Conservation (phyloP, 64 coral and sea anemone genomes). For the Stylophora pistillata region DNA sequence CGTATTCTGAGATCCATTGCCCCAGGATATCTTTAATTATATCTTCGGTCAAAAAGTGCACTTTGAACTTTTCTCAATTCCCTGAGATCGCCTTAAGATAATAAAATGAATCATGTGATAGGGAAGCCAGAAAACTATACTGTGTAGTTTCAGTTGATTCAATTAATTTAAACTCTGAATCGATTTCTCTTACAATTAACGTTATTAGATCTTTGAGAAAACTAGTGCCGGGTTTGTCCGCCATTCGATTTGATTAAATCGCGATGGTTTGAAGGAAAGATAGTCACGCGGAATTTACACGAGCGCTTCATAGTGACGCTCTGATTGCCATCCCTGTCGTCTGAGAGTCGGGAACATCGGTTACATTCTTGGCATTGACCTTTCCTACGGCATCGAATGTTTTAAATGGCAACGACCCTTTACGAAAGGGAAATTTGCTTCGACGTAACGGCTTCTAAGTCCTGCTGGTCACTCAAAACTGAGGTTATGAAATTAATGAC, state of each 20-base stretch:
- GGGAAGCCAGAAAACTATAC: slow-evolving; percentile 26
- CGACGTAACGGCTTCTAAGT: too few species aligned
- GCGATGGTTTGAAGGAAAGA: not conserved
- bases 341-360: slow-evolving; percentile 2
- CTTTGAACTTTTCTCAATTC: slow-evolving; percentile 50
- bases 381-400: not conserved
- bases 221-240: slow-evolving; percentile 23
- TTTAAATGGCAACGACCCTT: not conserved
- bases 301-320: not conserved
- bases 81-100: slow-evolving; percentile 46
- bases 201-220: slow-evolving; percentile 41
- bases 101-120: slow-evolving; percentile 68
- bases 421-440: too few species aligned
- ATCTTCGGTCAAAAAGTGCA: slow-evolving; percentile 47
- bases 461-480: too few species aligned
- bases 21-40: slow-evolving; percentile 52
- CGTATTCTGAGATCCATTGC: slow-evolving; percentile 57
- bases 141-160: slow-evolving; percentile 13
- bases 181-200: slow-evolving; percentile 34
- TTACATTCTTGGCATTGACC: slow-evolving; percentile 5
- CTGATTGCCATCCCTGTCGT: slow-evolving; percentile 3
- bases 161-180: slow-evolving; percentile 4
- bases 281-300: too few species aligned
- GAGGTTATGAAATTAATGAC: too few species aligned
- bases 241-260: slow-evolving; percentile 23